phyloP scores from a whole-genome alignment of 2,113 vertebrate species.

The Sula dactylatra region DNA sequence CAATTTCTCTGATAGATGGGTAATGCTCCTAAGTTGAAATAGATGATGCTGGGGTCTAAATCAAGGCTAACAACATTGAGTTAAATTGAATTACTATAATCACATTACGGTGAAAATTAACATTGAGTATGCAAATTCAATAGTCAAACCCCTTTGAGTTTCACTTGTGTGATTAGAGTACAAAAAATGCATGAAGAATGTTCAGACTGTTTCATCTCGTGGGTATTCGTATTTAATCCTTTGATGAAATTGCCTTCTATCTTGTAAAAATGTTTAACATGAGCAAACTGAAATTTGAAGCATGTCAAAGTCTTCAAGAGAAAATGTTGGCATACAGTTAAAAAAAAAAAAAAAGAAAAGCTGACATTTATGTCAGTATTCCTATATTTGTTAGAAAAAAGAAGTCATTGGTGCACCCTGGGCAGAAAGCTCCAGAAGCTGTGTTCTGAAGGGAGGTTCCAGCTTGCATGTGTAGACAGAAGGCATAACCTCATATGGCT shows the following conservation, averaged over 20 bases:
- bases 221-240: neutral
- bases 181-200: neutral
- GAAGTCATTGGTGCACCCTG: neutral
- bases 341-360: neutral
- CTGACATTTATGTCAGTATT: neutral
- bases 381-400: neutral
- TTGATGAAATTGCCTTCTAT: neutral
- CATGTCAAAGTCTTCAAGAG: neutral
- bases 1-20: neutral
- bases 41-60: neutral
- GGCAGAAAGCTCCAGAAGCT: neutral
- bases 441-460: neutral
- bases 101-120: neutral
- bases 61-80: slow-evolving; percentile 31
- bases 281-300: neutral
- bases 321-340: neutral
- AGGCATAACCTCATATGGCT: neutral
- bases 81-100: slow-evolving; percentile 46
- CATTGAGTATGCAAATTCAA: slow-evolving; percentile 7
- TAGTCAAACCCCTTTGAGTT: neutral
- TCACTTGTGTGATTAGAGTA: slow-evolving; percentile 22
- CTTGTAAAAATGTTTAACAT: neutral
- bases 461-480: neutral
- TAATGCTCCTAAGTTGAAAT: slow-evolving; percentile 10
- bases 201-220: neutral